Conservation (phyloP, 2,888 invertebrate species). For the Aphrophora alni region DNA sequence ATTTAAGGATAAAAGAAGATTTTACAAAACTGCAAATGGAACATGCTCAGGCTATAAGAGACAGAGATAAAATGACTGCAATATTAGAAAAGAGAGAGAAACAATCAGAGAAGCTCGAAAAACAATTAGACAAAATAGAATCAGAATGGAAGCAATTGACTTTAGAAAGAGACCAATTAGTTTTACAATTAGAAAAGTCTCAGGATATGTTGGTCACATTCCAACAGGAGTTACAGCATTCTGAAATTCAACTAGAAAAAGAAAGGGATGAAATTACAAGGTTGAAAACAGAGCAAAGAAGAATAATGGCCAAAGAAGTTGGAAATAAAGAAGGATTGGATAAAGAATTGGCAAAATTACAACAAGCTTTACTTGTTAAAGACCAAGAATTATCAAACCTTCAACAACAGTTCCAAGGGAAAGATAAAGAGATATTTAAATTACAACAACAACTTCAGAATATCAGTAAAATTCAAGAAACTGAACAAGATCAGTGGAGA, state of each 20-base stretch:
- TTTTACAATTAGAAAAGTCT: constrained; percentile 88
- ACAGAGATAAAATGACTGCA: constrained; percentile 78
- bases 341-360: constrained; percentile 62
- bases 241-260: constrained; percentile 81
- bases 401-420: constrained; percentile 63
- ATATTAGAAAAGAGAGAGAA: constrained; percentile 49
- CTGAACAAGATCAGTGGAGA: constrained; percentile 72
- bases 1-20: constrained; percentile 75
- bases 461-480: constrained; percentile 53
- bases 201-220: constrained; percentile 93
- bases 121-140: constrained; percentile 84
- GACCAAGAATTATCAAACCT: constrained; percentile 51
- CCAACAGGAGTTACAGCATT: constrained; percentile 86
- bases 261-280: constrained; percentile 80
- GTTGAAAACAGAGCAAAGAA: constrained; percentile 63
- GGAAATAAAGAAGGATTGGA: constrained; percentile 47
- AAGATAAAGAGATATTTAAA: constrained; percentile 73
- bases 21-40: constrained; percentile 76
- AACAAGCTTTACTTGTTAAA: constrained; percentile 54
- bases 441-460: constrained; percentile 71
- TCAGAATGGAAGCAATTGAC: constrained; percentile 85
- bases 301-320: constrained; percentile 58
- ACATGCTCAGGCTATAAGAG: constrained; percentile 71
- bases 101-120: constrained; percentile 74
- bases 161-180: constrained; percentile 84